Conservation (phyloP, 1,140 invertebrate species). For the Centruroides vittatus region DNA sequence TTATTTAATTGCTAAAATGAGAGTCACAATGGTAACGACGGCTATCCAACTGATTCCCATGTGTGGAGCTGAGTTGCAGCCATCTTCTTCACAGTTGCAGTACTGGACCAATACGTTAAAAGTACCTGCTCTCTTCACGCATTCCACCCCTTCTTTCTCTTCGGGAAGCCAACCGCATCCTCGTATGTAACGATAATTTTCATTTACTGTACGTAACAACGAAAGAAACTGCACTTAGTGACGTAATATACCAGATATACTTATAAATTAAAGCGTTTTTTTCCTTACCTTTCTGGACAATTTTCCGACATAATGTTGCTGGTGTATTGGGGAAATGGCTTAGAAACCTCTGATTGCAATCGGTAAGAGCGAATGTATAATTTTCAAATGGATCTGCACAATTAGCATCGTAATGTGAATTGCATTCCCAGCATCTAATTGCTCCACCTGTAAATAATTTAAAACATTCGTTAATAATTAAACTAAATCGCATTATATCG, state of each 20-base stretch:
- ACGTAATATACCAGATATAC: not conserved
- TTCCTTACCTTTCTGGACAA: constrained; percentile 48
- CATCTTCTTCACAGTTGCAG: constrained; percentile 17
- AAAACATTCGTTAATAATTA: too few relatives aligned
- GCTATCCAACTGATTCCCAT: too few relatives aligned
- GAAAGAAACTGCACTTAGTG: not conserved
- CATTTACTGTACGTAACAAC: constrained; percentile 8
- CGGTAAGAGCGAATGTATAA: constrained; percentile 60
- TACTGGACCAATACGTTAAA: constrained; percentile 20
- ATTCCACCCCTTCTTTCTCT: constrained; percentile 12
- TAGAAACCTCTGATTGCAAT: constrained; percentile 49
- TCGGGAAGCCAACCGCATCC: constrained; percentile 16
- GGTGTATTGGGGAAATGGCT: constrained; percentile 44
- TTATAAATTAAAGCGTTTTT: not conserved
- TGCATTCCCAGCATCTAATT: constrained; percentile 64
- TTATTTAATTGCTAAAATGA: too few relatives aligned
- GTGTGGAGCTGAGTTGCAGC: constrained; percentile 13
- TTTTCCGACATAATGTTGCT: constrained; percentile 56
- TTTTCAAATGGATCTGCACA: constrained; percentile 70
- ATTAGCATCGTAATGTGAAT: constrained; percentile 65
- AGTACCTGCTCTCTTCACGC: constrained; percentile 18
- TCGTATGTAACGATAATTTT: constrained; percentile 17
- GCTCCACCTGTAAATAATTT: constrained; percentile 30
- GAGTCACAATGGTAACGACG: too few relatives aligned
- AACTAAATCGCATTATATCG: too few relatives aligned